Percentiles rank a stretch among this genome's conserved stretches.
These are phyloP conservation scores for Slavum lentiscoides DNA, from an alignment of 2,888 invertebrate genomes.

Conservation along the genomic window DNA sequence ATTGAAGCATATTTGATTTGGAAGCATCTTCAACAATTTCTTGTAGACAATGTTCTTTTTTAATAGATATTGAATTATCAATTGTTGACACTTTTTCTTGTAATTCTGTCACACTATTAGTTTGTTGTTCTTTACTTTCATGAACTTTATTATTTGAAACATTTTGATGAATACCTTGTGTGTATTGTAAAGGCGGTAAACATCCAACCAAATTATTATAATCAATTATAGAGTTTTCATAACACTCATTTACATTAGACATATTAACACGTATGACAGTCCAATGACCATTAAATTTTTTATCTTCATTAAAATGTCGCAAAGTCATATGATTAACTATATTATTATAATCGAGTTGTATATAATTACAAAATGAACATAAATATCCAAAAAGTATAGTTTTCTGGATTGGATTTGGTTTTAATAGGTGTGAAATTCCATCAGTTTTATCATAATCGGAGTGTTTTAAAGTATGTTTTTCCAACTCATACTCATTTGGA, in stretches of 20 bases:
- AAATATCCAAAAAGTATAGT: slow-evolving; percentile 36
- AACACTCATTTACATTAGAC: neutral
- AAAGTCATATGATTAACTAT: slow-evolving; percentile 20
- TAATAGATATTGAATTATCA: neutral
- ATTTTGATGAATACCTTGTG: neutral
- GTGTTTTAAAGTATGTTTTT: slow-evolving; percentile 28
- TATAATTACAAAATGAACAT: slow-evolving; percentile 43
- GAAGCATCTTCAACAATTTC: neutral
- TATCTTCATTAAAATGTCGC: slow-evolving; percentile 35
- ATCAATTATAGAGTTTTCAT: neutral
- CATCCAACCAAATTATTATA: slow-evolving; percentile 18
- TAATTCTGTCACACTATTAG: no score
- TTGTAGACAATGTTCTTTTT: neutral
- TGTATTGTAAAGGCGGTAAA: slow-evolving; percentile 11
- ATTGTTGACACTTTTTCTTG: no score
- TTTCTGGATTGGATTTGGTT: neutral
- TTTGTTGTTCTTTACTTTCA: no score
- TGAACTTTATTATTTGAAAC: neutral
- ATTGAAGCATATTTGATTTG: neutral
- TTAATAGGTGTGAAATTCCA: neutral
- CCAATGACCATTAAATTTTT: slow-evolving; percentile 38
- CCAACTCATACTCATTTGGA: slow-evolving; percentile 4
- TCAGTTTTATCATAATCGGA: slow-evolving; percentile 19
- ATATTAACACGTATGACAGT: slow-evolving; percentile 38
- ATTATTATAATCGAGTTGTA: slow-evolving; percentile 44